Evolutionary conservation across 2,888 invertebrate species (phyloP).

Genomic region (Pogonocherus hispidulus): DNA sequence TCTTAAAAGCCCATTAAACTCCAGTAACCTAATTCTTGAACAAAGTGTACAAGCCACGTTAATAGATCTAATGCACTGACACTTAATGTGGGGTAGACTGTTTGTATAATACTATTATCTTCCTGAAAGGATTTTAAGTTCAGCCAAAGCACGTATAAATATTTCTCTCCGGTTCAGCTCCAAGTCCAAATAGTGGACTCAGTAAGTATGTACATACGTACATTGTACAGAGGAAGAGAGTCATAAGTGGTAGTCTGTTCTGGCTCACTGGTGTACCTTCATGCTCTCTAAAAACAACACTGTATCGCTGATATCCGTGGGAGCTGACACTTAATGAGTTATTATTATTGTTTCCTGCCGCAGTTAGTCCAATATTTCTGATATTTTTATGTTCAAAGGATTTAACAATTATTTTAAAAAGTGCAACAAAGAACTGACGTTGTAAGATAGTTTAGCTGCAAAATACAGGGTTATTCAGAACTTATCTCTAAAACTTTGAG

Average conservation of each 20-base stretch:
- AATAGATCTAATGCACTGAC: not conserved
- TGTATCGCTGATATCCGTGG: conserved; percentile 22
- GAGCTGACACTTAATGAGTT: conserved; percentile 3
- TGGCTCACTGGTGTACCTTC: conserved; percentile 6
- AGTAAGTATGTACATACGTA: too few species aligned
- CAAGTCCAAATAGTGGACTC: not conserved
- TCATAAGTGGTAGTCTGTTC: conserved; percentile 9
- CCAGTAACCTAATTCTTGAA: too few species aligned
- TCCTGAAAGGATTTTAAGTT: not conserved
- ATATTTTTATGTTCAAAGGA: not conserved
- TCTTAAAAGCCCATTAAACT: too few species aligned
- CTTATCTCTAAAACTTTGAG: too few species aligned
- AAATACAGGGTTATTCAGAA: too few species aligned
- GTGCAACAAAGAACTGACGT: not conserved
- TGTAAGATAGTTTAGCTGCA: not conserved
- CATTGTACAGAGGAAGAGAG: not conserved
- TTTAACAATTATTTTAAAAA: not conserved
- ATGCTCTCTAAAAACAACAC: conserved; percentile 15
- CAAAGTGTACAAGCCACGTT: not conserved
- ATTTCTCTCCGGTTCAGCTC: not conserved
- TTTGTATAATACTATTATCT: not conserved
- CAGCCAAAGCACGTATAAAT: not conserved
- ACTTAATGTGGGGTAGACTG: not conserved
- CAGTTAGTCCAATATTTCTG: not conserved
- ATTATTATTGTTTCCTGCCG: not conserved